phyloP scores from a whole-genome alignment of 2,113 vertebrate species.

The Equus quagga region DNA sequence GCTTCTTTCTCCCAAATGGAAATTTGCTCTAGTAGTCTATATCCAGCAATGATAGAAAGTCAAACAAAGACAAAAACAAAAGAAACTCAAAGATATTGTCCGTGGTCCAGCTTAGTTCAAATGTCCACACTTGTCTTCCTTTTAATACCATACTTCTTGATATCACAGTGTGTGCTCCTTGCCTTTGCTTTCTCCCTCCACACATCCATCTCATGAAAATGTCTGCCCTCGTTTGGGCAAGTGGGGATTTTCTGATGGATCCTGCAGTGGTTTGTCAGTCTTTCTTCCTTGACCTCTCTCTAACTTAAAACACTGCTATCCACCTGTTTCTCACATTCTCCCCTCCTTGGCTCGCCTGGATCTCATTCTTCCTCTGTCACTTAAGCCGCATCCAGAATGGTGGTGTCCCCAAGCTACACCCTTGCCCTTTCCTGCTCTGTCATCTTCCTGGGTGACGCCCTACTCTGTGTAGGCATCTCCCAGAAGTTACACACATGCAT shows the following conservation, averaged over 20 bases:
- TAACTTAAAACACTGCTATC: neutral
- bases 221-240: neutral
- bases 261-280: neutral
- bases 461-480: neutral
- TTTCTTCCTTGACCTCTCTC: neutral
- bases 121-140: neutral
- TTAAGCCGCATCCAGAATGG: neutral
- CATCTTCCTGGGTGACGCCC: neutral
- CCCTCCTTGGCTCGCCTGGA: neutral
- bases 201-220: neutral
- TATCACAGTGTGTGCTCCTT: rapidly evolving
- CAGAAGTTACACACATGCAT: neutral
- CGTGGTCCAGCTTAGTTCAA: neutral
- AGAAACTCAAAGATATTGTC: neutral
- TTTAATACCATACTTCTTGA: neutral
- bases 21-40: neutral
- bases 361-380: neutral
- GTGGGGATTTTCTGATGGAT: neutral
- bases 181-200: neutral
- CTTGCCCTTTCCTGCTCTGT: neutral
- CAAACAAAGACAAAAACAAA: neutral
- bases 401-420: neutral
- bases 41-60: neutral
- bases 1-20: neutral
- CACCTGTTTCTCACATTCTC: neutral